A percentile compares a stretch with the other conserved stretches of the same genome.
Evolutionary conservation across 2,797 vertebrate genomes (phyloP).

Genomic region (Chaetodon trifasciatus): DNA sequence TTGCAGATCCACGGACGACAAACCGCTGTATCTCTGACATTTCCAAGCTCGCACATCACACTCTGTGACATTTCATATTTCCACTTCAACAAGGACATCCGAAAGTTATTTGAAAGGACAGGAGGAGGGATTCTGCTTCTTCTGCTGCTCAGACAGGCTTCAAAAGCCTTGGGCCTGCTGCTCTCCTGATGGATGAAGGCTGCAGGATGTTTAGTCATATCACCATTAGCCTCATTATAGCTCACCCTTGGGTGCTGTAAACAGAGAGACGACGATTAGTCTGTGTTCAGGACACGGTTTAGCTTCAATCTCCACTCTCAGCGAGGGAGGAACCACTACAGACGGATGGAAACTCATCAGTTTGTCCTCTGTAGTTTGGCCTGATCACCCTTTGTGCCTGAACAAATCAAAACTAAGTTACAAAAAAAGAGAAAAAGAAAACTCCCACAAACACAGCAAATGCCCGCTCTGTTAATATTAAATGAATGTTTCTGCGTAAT

Average conservation of each 20-base stretch:
- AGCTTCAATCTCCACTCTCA: conserved; percentile 44
- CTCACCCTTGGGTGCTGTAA: conserved; percentile 66
- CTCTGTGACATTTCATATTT: conserved; percentile 59
- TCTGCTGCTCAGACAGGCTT: conserved; percentile 46
- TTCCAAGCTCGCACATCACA: conserved; percentile 39
- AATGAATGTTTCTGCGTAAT: neutral
- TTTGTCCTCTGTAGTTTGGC: conserved; percentile 41
- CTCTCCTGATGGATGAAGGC: conserved; percentile 60
- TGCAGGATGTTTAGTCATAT: conserved; percentile 61
- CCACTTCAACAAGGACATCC: conserved; percentile 38
- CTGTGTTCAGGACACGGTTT: conserved; percentile 46
- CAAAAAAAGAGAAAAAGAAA: neutral
- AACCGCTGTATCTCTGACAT: conserved; percentile 47
- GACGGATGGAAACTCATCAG: conserved; percentile 27
- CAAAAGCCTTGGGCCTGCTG: conserved; percentile 40
- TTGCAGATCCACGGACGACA: conserved; percentile 13
- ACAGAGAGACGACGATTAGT: conserved; percentile 60
- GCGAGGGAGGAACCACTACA: conserved; percentile 9
- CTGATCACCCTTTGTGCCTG: neutral
- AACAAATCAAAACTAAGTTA: neutral
- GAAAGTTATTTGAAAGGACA: conserved; percentile 59
- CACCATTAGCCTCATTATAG: conserved; percentile 64
- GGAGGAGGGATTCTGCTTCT: conserved; percentile 28
- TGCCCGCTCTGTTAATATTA: neutral
- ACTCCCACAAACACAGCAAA: neutral